phyloP scores from a whole-genome alignment of 2,888 invertebrate species.

The Kuschelorhynchus macadamiae region DNA sequence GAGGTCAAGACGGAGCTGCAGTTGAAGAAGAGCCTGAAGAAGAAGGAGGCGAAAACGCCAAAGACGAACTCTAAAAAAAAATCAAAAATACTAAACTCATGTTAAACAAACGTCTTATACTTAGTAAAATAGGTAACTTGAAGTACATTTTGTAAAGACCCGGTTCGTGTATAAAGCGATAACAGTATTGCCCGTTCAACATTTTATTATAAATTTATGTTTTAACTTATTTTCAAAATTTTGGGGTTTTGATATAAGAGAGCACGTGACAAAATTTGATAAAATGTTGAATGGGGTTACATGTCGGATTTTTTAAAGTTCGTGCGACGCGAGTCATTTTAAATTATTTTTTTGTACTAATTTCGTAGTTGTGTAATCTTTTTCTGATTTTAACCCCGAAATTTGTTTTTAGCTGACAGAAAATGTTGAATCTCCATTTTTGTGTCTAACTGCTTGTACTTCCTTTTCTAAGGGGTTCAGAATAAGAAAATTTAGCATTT shows the following conservation, averaged over 20 bases:
- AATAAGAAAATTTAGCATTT: slow-evolving; percentile 1
- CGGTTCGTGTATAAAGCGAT: not conserved
- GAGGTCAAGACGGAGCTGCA: slow-evolving; percentile 84
- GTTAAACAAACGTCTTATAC: slow-evolving; percentile 6
- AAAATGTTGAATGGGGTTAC: too few relatives aligned
- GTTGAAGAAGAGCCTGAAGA: slow-evolving; percentile 73
- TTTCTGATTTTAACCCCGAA: slow-evolving; percentile 8
- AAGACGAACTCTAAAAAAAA: slow-evolving; percentile 82
- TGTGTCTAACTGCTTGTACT: slow-evolving; percentile 11
- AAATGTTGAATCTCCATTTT: slow-evolving; percentile 6
- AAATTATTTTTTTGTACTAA: slow-evolving; percentile 17
- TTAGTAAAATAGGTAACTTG: not conserved
- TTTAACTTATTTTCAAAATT: too few relatives aligned
- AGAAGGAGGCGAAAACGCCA: slow-evolving; percentile 81
- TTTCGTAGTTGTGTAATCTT: slow-evolving; percentile 6
- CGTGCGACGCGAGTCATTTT: not conserved
- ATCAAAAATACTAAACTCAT: slow-evolving; percentile 7
- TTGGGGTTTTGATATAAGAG: too few relatives aligned
- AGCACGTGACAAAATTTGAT: too few relatives aligned
- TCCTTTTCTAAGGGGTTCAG: slow-evolving; percentile 11
- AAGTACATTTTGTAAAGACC: slow-evolving; percentile 10
- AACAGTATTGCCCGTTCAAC: too few relatives aligned
- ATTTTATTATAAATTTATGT: too few relatives aligned
- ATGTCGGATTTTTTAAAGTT: not conserved
- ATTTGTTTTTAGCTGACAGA: not conserved